These are phyloP conservation scores for Euphydryas editha DNA, from an alignment of 2,888 invertebrate species.

Conservation along the genomic window DNA sequence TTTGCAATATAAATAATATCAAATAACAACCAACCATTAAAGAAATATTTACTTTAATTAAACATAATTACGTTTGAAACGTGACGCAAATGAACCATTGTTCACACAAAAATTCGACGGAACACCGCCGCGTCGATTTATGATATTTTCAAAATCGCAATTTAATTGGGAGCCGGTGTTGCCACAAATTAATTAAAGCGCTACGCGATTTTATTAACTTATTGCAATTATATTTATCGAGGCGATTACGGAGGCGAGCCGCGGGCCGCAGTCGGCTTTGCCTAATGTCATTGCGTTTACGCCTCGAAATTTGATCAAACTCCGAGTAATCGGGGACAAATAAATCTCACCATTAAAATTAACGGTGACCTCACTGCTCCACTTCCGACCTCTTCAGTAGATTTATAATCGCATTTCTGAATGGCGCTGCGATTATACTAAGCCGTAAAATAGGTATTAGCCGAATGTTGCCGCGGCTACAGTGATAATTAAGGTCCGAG, in stretches of 20 bases:
- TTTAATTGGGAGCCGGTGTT: constrained; percentile 72
- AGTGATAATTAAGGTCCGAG: constrained; percentile 15
- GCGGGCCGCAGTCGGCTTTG: constrained; percentile 50
- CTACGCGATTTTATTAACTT: constrained; percentile 76
- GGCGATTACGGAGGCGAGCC: constrained; percentile 61
- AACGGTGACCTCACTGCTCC: constrained; percentile 63
- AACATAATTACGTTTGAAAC: constrained; percentile 30
- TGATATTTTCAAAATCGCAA: constrained; percentile 60
- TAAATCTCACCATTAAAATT: constrained; percentile 78
- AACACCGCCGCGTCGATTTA: constrained; percentile 37
- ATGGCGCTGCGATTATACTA: constrained; percentile 54
- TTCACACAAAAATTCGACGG: constrained; percentile 37
- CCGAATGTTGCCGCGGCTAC: constrained; percentile 23
- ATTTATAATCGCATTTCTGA: constrained; percentile 73
- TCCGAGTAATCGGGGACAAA: constrained; percentile 72
- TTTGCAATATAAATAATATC: background rate
- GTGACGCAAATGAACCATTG: constrained; percentile 29
- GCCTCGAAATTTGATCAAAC: constrained; percentile 71
- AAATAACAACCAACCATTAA: constrained; percentile 9
- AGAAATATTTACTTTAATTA: constrained; percentile 17
- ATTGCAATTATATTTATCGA: constrained; percentile 79
- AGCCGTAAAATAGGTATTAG: constrained; percentile 33
- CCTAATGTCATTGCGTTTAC: constrained; percentile 62
- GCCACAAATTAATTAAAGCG: constrained; percentile 77
- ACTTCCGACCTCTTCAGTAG: constrained; percentile 72